Evolutionary conservation across 2,797 vertebrate species (phyloP).

Genomic region (Pteropus rufus): DNA sequence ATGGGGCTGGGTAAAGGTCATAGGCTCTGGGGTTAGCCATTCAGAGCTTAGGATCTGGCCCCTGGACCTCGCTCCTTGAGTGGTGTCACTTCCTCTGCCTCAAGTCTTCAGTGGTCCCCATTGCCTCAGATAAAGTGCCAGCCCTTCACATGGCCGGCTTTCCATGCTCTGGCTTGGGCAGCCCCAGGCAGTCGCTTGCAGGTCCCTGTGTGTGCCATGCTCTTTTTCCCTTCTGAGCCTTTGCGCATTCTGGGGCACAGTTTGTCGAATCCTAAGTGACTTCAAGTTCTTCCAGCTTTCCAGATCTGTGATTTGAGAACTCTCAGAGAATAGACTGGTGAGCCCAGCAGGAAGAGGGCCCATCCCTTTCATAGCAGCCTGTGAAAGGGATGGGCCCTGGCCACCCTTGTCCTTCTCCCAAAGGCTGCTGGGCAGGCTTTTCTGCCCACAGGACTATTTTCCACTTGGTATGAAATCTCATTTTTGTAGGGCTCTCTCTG

Average conservation of each 20-base stretch:
- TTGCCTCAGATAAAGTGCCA: background rate
- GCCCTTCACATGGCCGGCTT: background rate
- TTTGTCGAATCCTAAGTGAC: background rate
- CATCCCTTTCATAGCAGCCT: fast-evolving
- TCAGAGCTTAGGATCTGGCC: background rate
- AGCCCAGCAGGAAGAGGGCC: background rate
- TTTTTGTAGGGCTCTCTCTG: background rate
- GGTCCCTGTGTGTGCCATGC: background rate
- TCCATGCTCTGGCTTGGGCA: background rate
- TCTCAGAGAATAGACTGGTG: background rate
- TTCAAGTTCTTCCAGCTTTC: background rate
- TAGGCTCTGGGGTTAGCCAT: background rate
- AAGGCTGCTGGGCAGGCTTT: background rate
- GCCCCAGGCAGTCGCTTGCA: background rate
- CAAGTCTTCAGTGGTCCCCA: background rate
- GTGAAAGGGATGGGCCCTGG: too few species aligned
- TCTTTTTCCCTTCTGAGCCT: background rate
- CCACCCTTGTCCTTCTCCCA: background rate
- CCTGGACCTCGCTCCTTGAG: background rate
- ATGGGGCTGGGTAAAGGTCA: background rate
- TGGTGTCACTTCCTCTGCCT: background rate
- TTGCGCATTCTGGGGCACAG: background rate
- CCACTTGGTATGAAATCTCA: background rate
- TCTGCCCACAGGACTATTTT: background rate
- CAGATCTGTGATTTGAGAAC: background rate